phyloP scores from a whole-genome alignment of 2,797 vertebrate species.

The Nothura maculosa region DNA sequence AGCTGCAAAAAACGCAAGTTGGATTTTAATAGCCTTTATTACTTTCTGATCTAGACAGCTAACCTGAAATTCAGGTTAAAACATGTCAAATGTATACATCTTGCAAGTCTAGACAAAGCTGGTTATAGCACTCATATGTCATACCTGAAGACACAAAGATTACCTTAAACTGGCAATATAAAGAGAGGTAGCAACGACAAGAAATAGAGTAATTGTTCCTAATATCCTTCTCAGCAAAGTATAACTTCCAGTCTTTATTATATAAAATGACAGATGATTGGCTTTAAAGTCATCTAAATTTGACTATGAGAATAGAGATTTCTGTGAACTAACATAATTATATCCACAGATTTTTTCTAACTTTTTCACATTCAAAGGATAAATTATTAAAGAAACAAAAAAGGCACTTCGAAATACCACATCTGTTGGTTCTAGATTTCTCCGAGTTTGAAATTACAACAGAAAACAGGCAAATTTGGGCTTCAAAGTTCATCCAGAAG shows the following conservation, averaged over 20 bases:
- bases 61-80: neutral
- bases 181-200: neutral
- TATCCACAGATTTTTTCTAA: neutral
- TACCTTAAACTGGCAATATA: neutral
- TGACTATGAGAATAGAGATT: neutral
- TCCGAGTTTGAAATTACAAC: neutral
- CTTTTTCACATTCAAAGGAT: neutral
- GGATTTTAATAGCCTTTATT: neutral
- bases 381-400: neutral
- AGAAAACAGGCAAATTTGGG: neutral
- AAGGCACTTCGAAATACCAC: neutral
- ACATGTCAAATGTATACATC: neutral
- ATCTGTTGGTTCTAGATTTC: neutral
- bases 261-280: neutral
- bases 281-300: neutral
- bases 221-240: neutral
- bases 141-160: neutral
- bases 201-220: neutral
- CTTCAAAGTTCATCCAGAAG: neutral
- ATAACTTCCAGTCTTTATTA: neutral
- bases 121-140: neutral
- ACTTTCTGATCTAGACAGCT: neutral
- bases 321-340: neutral
- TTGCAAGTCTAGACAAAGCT: neutral
- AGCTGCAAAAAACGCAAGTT: neutral